Conservation (phyloP, 1,140 invertebrate species). For the Laupala kohalensis region DNA sequence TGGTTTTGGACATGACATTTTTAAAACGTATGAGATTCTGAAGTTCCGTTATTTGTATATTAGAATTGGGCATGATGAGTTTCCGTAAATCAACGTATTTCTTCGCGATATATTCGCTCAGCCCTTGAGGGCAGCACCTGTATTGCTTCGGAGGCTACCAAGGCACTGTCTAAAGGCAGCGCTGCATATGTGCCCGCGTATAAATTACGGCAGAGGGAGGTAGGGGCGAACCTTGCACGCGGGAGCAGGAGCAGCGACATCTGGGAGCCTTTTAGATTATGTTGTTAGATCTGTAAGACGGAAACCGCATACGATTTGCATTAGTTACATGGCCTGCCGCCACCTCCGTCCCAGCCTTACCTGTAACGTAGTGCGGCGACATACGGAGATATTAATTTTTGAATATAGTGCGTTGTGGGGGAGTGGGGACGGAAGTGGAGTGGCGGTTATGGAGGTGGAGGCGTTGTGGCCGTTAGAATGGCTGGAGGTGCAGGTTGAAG, state of each 20-base stretch:
- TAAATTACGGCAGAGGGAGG: not conserved
- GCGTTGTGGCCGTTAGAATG: not conserved
- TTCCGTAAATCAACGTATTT: no score
- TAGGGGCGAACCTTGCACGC: not conserved
- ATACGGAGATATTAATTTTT: not conserved
- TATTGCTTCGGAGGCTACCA: not conserved
- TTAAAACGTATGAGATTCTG: no score
- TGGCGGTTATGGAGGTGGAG: no score
- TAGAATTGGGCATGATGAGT: no score
- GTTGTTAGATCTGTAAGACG: not conserved
- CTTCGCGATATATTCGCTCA: not conserved
- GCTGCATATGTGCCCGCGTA: not conserved
- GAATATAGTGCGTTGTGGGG: not conserved
- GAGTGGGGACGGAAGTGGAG: not conserved
- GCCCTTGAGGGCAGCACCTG: not conserved
- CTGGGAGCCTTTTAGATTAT: not conserved
- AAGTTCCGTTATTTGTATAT: no score
- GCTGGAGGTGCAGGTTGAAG: no score
- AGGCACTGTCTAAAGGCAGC: not conserved
- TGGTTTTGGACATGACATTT: no score
- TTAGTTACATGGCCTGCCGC: not conserved
- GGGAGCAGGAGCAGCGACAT: no score
- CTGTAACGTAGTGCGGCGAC: not conserved
- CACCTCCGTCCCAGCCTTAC: not conserved
- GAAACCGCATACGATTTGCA: not conserved